These are phyloP conservation scores for Corythornis vintsioides DNA, from an alignment of 2,113 vertebrate species.

Conservation along the genomic window DNA sequence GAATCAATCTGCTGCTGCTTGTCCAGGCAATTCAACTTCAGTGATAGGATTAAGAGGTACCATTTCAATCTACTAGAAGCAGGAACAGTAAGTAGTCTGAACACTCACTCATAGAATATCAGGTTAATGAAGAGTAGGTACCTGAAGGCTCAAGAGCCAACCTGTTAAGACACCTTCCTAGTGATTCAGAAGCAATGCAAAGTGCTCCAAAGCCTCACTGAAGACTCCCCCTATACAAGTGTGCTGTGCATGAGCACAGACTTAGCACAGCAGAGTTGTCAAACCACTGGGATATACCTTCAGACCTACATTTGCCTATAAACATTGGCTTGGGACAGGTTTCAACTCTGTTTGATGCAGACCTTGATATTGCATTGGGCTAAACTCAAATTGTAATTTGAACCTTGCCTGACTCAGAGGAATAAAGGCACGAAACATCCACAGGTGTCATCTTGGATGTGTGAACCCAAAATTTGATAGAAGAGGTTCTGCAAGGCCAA, in stretches of 20 bases:
- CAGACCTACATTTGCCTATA: not conserved
- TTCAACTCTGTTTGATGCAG: not conserved
- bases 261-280: not conserved
- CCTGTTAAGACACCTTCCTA: not conserved
- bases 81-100: not conserved
- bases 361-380: not conserved
- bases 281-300: not conserved
- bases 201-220: not conserved
- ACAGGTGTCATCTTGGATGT: not conserved
- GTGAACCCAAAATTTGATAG: not conserved
- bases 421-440: not conserved
- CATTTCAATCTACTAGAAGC: not conserved
- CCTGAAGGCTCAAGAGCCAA: not conserved
- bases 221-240: not conserved
- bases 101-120: not conserved
- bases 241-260: not conserved
- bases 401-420: not conserved
- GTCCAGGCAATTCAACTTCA: conserved; percentile 51
- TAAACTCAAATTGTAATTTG: not conserved
- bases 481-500: not conserved
- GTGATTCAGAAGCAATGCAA: not conserved
- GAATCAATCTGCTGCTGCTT: conserved; percentile 49
- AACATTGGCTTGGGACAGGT: not conserved
- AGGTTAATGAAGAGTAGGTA: not conserved
- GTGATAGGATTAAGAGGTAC: conserved; percentile 32